Base-by-base conservation (phyloP, 2,888 invertebrate species). In the Limnephilus marmoratus region DNA sequence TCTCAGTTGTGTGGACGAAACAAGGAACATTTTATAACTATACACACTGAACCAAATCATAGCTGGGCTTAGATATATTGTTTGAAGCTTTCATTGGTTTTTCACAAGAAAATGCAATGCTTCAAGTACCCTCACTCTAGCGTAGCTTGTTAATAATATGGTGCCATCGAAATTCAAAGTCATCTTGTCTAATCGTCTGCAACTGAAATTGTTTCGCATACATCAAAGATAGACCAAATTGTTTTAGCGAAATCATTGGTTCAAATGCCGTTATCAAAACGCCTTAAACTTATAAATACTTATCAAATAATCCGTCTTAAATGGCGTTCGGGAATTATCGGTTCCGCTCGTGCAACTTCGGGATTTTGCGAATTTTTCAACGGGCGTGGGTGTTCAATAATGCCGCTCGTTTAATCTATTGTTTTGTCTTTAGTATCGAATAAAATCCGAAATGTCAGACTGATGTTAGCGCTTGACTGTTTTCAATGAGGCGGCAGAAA, bases 381-480 rank as follows among this genome's bases (percentile, higher is more conserved):
- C 31, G 68, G 12, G 31, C 68, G 87, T 87, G 87, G 87, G 87
- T n/a, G 87, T 53, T 68, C 68, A 31, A 87, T 87, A 87, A n/a
- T 53, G 53, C 87, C 68, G 68, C 87, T 87, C 2, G 15, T 87
- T 87, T 87, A 87, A 87, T 53, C 31, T 31, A 87, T 87, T 87
- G 87, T 53, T 87, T 49, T 53, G 87, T 53, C 87, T 87, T 49
- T 53, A 34, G 41, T 85, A 85, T 85, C 85, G 87, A 31, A 68
- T 87, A 87, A 53, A 87, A 87, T 85, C n/a, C 18, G n/a, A 85
- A 85, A 85, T 24, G 85, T n/a, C 85, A 85, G 85, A 85, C n/a
- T 41, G 31, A 12, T 85, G 24, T 68, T 68, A 68, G 24, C 68
- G 68, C n/a, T 68, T 68, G 68, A 68, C 68, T 68, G 68, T 68